These are phyloP conservation scores for Odontamblyopus lacepedii DNA, from an alignment of 2,797 vertebrate genomes.

Conservation along the genomic window DNA sequence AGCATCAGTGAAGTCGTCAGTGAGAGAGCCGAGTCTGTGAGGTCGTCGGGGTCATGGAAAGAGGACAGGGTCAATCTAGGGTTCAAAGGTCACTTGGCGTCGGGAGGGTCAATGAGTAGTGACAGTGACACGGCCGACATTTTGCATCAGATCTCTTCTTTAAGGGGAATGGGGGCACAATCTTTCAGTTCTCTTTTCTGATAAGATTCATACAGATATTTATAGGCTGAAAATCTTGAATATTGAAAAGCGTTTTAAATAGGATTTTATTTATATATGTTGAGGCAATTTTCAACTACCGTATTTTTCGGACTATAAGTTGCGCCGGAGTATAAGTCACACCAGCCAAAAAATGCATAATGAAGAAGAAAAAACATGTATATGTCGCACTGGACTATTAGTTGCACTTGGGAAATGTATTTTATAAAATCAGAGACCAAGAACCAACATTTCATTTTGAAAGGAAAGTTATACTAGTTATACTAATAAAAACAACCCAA, in stretches of 20 bases:
- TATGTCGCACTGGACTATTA: too few relatives aligned
- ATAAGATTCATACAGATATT: neutral
- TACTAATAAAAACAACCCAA: too few relatives aligned
- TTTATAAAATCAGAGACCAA: too few relatives aligned
- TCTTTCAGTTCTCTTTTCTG: slow-evolving; percentile 52
- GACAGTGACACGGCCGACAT: slow-evolving; percentile 17
- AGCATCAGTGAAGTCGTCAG: slow-evolving; percentile 58
- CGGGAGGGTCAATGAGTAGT: slow-evolving; percentile 34
- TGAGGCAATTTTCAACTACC: too few relatives aligned
- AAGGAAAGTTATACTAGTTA: too few relatives aligned
- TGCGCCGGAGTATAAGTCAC: too few relatives aligned
- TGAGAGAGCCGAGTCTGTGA: slow-evolving; percentile 49
- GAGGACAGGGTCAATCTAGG: slow-evolving; percentile 17
- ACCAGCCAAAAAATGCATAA: too few relatives aligned
- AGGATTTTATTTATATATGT: neutral
- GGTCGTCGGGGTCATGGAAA: slow-evolving; percentile 35
- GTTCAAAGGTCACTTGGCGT: slow-evolving; percentile 31
- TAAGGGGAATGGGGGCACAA: slow-evolving; percentile 21
- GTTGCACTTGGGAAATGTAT: too few relatives aligned
- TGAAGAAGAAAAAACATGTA: too few relatives aligned
- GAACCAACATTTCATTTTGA: too few relatives aligned
- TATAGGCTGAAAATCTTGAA: neutral
- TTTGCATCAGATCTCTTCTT: slow-evolving; percentile 40
- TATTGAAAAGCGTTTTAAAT: neutral
- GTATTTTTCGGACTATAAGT: too few relatives aligned